Evolutionary conservation across 2,797 vertebrate genomes (phyloP), one percentile per base, ranked within the genome.

Genomic region (Benthosema pterotum): DNA sequence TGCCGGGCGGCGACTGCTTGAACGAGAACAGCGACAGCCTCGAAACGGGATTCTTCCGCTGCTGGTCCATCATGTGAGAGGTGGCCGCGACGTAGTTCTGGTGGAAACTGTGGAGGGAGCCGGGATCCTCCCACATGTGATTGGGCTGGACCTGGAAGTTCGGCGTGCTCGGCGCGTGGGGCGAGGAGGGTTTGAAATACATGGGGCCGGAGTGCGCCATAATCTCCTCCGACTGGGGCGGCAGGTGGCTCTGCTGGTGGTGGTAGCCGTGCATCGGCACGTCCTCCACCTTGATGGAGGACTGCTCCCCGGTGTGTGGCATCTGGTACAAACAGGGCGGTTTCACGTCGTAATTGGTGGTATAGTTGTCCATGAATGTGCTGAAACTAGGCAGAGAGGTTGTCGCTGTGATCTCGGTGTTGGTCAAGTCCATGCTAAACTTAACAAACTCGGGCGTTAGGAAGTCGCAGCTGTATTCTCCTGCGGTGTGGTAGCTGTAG

Each of bases 361-460:
- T 96, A 91, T 97, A 97, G 93, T 95, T 96, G 94, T 99, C 97
- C 94, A 97, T 95, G 93, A 93, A 93, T 51, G 91, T 93, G 62
- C 91, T 92, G 87, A 94, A 94, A 82, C 93, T 93, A n/a, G 92
- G 96, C 72, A 98, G 94, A 82, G 97, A 98, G 77, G 97, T 98
- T 78, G 97, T 97, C 83, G 96, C 96, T 72, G 97, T 95, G 93
- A 99, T 97, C 88, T 99, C 98, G 73, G 97, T 99, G 94, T 99
- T 99, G 93, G 97, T 98, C 92, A 99, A 96, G 95, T 99, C 98
- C 98, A 99, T 99, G 94, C 98, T 99, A 94, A 99, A 99, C 95
- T 99, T 99, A 83, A 99, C 98, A 81, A 99, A 99, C 94, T 99
- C 98, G 57, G 98, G 98, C 50, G 97, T 99, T 88, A 99, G 82